Evolutionary conservation across 2,797 vertebrate species (phyloP).

Genomic region (Perodicticus potto): DNA sequence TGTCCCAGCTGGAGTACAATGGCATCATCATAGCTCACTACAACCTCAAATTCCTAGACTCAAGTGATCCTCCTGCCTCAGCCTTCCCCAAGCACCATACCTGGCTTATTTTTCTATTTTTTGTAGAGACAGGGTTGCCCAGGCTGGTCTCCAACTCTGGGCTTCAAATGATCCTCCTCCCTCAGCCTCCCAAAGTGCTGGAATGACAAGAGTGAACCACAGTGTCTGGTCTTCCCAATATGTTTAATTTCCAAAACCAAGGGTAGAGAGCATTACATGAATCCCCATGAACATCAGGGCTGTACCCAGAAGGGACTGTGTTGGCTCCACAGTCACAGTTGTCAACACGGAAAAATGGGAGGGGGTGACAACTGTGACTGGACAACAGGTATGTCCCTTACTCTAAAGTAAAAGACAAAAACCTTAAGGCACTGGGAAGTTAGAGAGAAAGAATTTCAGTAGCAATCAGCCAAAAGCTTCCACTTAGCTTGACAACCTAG

Average conservation of each 20-base stretch:
- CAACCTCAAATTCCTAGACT: not conserved
- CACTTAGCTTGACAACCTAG: slow-evolving; percentile 25
- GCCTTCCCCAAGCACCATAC: not conserved
- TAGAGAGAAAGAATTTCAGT: not conserved
- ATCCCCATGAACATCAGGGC: not conserved
- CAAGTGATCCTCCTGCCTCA: not conserved
- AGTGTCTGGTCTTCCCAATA: not conserved
- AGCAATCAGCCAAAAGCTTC: not conserved
- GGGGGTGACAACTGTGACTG: too few species aligned
- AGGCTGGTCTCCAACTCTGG: not conserved
- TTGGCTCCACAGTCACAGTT: not conserved
- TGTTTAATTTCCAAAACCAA: slow-evolving; percentile 38
- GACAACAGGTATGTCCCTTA: not conserved
- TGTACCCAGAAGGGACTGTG: not conserved
- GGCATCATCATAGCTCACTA: not conserved
- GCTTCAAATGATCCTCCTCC: not conserved
- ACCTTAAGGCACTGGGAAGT: not conserved
- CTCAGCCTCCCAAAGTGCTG: not conserved
- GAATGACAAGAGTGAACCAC: not conserved
- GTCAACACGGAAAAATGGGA: not conserved
- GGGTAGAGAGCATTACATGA: not conserved
- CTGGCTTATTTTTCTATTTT: too few species aligned
- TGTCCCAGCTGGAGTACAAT: not conserved
- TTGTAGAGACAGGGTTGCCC: not conserved
- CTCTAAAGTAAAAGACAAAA: slow-evolving; percentile 53